Base-by-base conservation (phyloP, 2,888 invertebrate species). In the Serripes groenlandicus region DNA sequence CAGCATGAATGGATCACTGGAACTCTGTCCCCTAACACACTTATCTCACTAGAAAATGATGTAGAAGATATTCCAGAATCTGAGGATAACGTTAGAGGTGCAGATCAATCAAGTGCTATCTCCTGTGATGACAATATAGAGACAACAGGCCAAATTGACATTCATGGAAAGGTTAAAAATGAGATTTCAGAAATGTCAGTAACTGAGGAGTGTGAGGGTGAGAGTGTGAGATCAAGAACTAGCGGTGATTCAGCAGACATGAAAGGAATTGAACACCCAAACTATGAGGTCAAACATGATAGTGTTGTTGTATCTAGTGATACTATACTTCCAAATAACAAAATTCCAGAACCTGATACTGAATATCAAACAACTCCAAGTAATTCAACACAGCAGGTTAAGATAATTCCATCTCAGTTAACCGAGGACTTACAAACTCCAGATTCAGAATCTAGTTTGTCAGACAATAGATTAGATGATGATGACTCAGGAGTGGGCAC, bases 1-100 rank as follows among this genome's bases (percentile, higher is more conserved):
- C 96, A 97, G 95, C 98, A 98, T 95, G 96, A 97, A 93, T 98
- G 98, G 98, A 96, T 98, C 23, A 70, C 64, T 49, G 83, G 77
- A 56, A 56, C 23, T 11, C 5, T 3, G 28, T 71, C 71, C 3
- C 56, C 35, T 1, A 7, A 34, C 35, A 71, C n/a, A 71, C 71
- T 21, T 34, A 35, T 71, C 26, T n/a, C 21, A 23, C 52, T 28
- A 30, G n/a, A 15, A 52, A 52, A 68, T 9, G 35, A 26, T 2
- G 28, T 26, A 28, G 26, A 28, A n/a, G 26, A n/a, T 11, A 1
- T 4, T 23, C 5, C 18, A 1, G 15, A 3, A 0, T 49, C 23
- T 18, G 42, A 42, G 7, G 35, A 56, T 37, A 35, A 35, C 28
- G 21, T 21, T 32, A 62, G n/a, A 9, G 21, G n/a, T 34, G 23